A percentile compares a stretch with the other conserved stretches of the same genome.
Evolutionary conservation across 2,888 invertebrate species (phyloP).

Genomic region (Ochlodes sylvanus): DNA sequence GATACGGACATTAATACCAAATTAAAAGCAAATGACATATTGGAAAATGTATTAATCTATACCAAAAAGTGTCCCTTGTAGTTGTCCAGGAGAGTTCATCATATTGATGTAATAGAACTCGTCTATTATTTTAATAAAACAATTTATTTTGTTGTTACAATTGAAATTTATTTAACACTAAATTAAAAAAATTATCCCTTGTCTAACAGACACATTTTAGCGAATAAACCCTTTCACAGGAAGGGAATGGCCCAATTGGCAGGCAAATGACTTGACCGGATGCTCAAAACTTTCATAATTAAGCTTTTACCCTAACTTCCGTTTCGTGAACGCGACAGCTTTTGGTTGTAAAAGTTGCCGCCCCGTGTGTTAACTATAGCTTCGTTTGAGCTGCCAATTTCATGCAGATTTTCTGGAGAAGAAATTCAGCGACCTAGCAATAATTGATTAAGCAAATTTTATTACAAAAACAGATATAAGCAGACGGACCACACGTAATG

Average conservation of each 20-base stretch:
- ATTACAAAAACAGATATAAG: no score
- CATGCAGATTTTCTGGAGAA: neutral
- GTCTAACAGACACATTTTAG: constrained; percentile 1
- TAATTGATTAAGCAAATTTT: no score
- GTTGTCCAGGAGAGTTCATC: no score
- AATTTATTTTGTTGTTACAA: no score
- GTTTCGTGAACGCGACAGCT: constrained; percentile 28
- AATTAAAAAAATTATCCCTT: no score
- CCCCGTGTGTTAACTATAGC: constrained; percentile 3
- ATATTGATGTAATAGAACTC: no score
- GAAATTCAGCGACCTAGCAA: neutral
- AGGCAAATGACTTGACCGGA: constrained; percentile 37
- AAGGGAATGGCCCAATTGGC: constrained; percentile 31
- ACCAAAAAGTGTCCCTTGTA: no score
- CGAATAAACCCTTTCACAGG: constrained; percentile 19
- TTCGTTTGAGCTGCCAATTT: neutral
- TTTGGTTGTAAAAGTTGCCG: constrained; percentile 23
- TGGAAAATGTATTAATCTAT: no score
- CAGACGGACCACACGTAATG: no score
- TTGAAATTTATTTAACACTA: neutral
- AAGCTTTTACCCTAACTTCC: constrained; percentile 27
- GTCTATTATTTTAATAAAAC: no score
- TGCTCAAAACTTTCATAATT: constrained; percentile 33
- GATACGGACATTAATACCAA: no score
- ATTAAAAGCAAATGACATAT: no score